Base-by-base conservation (phyloP, 2,113 vertebrate species). In the Lates calcarifer region DNA sequence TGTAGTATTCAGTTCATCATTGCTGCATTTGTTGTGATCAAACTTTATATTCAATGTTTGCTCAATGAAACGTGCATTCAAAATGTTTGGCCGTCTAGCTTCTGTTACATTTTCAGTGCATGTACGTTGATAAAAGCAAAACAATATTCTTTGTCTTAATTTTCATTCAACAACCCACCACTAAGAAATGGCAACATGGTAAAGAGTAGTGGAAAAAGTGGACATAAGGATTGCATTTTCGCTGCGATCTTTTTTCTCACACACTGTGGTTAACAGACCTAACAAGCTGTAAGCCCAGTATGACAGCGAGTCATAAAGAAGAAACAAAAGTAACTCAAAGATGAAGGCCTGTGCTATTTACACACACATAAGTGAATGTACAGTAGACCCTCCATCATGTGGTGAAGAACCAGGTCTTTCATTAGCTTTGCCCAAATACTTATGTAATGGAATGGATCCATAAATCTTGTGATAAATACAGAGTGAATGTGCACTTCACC, bases 381-480 rank as follows among this genome's bases (percentile, higher is more conserved):
- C 71, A 64, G 39, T 17, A 74, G 79, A 67, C 39, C 67, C 39
- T 43, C 74, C 67, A 58, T 78, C 63, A 69, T 86, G 84, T 80
- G 77, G 69, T 61, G 33, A 22, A 82, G 49, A 55, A 72, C 43
- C 20, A 18, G 31, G 15, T 45, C 82, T 91, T 72, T 88, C 83
- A 90, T 88, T 88, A 82, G 28, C 61, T 72, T 75, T 60, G 20
- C 20, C 55, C 20, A 74, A 69, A 72, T 71, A 58, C 43, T 69
- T 78, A 20, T 67, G 76, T 33, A 65, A 77, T 31, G 28, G n/a
- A 81, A 64, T n/a, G 49, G 43, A 69, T 76, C 18, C 74, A 80
- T 84, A 76, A 60, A 86, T 85, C 70, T 55, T 53, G 17, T 39
- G 64, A 84, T 82, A 73, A 87, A 82, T 75, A 85, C 77, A 78